Percentiles rank a stretch among this genome's conserved stretches.
Evolutionary conservation across 2,113 vertebrate species (phyloP).

Genomic region (Porphyrio hochstetteri): DNA sequence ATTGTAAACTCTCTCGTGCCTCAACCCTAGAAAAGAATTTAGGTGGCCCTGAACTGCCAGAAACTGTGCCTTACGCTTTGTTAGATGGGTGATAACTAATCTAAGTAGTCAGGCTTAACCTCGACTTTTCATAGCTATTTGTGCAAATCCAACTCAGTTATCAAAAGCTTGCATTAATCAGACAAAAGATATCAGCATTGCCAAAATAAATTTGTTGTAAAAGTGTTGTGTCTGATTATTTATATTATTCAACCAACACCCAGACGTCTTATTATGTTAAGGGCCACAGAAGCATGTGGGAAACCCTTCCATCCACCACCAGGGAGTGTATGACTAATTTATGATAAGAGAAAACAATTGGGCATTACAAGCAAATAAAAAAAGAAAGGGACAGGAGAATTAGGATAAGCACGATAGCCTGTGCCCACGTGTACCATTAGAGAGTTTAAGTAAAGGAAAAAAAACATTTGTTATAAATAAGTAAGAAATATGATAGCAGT

Average conservation of each 20-base stretch:
- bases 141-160: conserved; percentile 26
- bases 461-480: conserved; percentile 54
- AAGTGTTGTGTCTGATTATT: conserved; percentile 47
- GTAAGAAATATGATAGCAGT: neutral
- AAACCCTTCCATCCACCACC: neutral
- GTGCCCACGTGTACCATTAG: neutral
- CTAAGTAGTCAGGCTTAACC: conserved; percentile 8
- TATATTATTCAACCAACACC: conserved; percentile 48
- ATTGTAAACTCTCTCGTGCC: neutral
- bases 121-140: conserved; percentile 20
- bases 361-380: conserved; percentile 16
- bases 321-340: conserved; percentile 36
- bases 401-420: neutral
- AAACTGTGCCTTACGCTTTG: neutral
- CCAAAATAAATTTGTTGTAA: conserved; percentile 50
- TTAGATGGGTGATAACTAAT: conserved; percentile 2
- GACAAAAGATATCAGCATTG: conserved; percentile 13
- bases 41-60: neutral
- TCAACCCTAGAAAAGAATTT: conserved; percentile 23
- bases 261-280: conserved; percentile 36
- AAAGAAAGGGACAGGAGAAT: neutral
- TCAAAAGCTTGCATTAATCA: conserved; percentile 41
- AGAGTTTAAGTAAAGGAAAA: neutral
- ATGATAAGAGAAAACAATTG: conserved; percentile 41
- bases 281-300: neutral